Evolutionary conservation across 1,140 invertebrate species (phyloP), one percentile per base, ranked within the genome.

Genomic region (Tetramorium alpestre): DNA sequence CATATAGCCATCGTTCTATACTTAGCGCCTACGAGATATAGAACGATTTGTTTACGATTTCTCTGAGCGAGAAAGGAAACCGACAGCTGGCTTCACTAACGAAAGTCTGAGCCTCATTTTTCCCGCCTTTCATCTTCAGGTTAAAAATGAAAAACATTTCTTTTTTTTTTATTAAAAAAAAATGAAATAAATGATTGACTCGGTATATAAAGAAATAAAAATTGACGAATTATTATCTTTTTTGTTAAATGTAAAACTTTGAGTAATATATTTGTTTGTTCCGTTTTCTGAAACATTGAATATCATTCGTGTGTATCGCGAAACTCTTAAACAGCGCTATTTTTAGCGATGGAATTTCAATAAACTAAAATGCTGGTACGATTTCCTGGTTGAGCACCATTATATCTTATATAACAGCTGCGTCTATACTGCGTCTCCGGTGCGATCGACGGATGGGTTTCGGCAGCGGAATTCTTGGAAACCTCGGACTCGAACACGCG

Each of bases 351-450:
- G 13, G 28, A 22, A 67, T 38, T 80, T 38, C n/a, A 33, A 10
- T 10, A 13, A 54, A 41, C 54, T 41, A 65, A 2, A 11, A 25
- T 18, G 28, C 8, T 16, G 33, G 33, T 10, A 76, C 22, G 33
- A 56, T 62, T 54, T 62, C 33, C 58, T 41, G 60, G 11, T 81
- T 87, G 72, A 84, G 77, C 67, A 22, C 41, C 62, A 33, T 86
- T 77, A 60, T 13, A 60, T 85, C 88, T 90, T 90, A 90, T n/a
- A n/a, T 90, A 89, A 90, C 22, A 87, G 44, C 58, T 25, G 49
- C 67, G 38, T 60, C 33, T 87, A 76, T 70, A 41, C 72, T 54
- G 47, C 44, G 41, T 89, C 84, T 89, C 65, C 44, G 56, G 22
- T 54, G n/a, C 22, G 88, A 87, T 90, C 77, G 87, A 85, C 51